These are phyloP conservation scores for Aphaenogaster floridana DNA, from an alignment of 1,140 invertebrate species.

Conservation along the genomic window DNA sequence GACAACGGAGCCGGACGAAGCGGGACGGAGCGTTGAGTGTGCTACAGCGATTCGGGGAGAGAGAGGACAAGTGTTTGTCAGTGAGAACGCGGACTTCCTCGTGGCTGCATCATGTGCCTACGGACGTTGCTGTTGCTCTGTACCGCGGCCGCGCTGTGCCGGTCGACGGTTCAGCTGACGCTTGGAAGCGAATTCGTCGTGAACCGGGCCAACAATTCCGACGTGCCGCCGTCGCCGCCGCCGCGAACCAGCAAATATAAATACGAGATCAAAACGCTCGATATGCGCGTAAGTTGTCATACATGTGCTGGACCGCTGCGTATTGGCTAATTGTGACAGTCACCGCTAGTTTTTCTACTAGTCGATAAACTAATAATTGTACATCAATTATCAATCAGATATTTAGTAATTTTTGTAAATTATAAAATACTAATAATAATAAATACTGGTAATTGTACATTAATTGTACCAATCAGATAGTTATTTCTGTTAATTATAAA, in stretches of 20 bases:
- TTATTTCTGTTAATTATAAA: neutral
- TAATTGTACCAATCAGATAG: neutral
- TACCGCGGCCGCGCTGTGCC: conserved; percentile 14
- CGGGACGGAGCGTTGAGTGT: neutral
- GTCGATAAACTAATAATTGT: neutral
- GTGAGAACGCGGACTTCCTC: neutral
- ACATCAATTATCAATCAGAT: neutral
- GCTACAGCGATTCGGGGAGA: neutral
- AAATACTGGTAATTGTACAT: neutral
- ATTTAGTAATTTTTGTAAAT: neutral
- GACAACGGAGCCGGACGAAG: neutral
- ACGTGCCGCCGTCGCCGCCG: neutral
- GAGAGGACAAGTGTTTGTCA: neutral
- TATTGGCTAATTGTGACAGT: too few relatives aligned
- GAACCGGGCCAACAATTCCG: neutral
- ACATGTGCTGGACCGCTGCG: neutral
- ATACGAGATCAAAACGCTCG: conserved; percentile 77
- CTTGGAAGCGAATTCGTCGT: neutral
- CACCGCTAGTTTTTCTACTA: too few relatives aligned
- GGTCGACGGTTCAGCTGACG: conserved; percentile 22
- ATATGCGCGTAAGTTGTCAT: conserved; percentile 76
- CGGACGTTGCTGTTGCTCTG: conserved; percentile 6
- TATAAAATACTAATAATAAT: too few relatives aligned
- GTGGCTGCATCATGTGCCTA: neutral
- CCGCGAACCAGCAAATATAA: conserved; percentile 62